These are phyloP conservation scores for Philereme vetulata DNA, from an alignment of 2,888 invertebrate genomes.

Conservation along the genomic window DNA sequence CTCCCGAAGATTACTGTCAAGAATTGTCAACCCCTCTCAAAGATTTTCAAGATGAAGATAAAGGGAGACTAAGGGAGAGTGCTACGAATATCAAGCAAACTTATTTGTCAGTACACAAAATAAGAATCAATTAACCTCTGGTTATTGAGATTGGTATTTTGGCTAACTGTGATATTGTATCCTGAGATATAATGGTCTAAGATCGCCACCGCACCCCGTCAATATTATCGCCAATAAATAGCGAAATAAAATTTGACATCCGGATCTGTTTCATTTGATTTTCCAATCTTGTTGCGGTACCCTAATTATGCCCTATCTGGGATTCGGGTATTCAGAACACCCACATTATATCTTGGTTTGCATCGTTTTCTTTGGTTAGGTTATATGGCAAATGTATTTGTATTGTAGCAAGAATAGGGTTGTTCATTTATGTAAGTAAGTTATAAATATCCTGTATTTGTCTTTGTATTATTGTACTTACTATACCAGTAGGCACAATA, in stretches of 20 bases:
- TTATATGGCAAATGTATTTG: constrained; percentile 6
- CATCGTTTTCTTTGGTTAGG: constrained; percentile 4
- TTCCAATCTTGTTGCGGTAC: constrained; percentile 11
- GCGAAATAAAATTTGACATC: constrained; percentile 32
- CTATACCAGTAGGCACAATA: no score
- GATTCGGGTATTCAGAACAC: constrained; percentile 7
- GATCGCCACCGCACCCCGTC: constrained; percentile 8
- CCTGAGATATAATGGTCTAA: constrained; percentile 1
- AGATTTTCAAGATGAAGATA: no score
- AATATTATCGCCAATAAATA: constrained; percentile 35
- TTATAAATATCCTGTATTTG: no score
- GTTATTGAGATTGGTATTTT: background rate
- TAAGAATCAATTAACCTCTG: no score
- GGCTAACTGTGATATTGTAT: background rate
- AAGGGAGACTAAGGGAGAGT: no score
- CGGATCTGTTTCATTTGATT: constrained; percentile 14
- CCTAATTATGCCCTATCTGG: constrained; percentile 26
- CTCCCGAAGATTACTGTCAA: no score
- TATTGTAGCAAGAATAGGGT: constrained; percentile 4
- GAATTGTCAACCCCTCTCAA: no score
- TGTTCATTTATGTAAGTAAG: no score
- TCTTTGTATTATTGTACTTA: no score
- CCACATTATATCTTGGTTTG: background rate
- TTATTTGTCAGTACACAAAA: no score
- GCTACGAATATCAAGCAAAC: no score